Evolutionary conservation across 2,797 vertebrate genomes (phyloP), one percentile per base, ranked within the genome.

Genomic region (Gallinago solitaria): DNA sequence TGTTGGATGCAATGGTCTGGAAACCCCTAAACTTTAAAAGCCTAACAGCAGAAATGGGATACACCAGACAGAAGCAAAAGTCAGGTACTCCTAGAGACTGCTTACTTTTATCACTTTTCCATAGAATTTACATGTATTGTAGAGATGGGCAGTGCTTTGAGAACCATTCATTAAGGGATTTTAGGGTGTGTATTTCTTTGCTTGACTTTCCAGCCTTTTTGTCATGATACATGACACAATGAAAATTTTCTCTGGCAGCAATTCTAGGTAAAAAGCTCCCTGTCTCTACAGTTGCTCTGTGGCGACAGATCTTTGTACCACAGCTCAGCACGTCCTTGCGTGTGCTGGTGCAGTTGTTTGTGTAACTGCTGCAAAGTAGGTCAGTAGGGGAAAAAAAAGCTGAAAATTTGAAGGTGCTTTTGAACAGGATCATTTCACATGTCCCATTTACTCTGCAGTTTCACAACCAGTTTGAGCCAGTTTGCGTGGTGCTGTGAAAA

Each of bases 301-400:
- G 70, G 74, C 0, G 0, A 67, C 67, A 82, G 93, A 87, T 96
- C 95, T 96, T 92, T 94, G 94, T 84, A 90, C 93, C 54, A 56
- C 59, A 90, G 77, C 81, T 95, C 92, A 73, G 83, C 90, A 63
- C 0, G 12, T 91, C 54, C 77, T 87, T 67, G 33, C 8, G 0
- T 57, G 50, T 32, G 37, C 93, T 80, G 92, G 84, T 95, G 93
- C 88, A 67, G 83, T 84, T 97, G 92, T 95, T 96, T 96, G 90
- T 92, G 70, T 87, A 95, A 93, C 83, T 75, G 43, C 94, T 90
- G 59, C 67, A 87, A 96, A 96, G 83, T 94, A 96, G 95, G 94
- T 95, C 92, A 94, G 19, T 13, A 32, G 15, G 24, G 16, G 35
- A 63, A 63, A 64, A 33, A 69, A 65, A n/a, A 18, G 8, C 50